Evolutionary conservation across 2,113 vertebrate species (phyloP).

Genomic region (Xenopus tropicalis): UCB_Xtro_10.0 CM004443.2:101345501-101346000

Average conservation of each 20-base stretch:
- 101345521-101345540: too few relatives aligned
- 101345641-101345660: too few relatives aligned
- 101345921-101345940: background rate
- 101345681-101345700: background rate
- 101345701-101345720: background rate
- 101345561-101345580: too few relatives aligned
- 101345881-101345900: background rate
- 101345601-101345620: too few relatives aligned
- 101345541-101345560: too few relatives aligned
- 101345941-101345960: too few relatives aligned
- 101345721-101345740: background rate
- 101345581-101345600: too few relatives aligned
- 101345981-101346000: too few relatives aligned
- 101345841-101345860: background rate
- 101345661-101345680: too few relatives aligned
- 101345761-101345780: background rate
- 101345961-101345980: too few relatives aligned
- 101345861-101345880: background rate
- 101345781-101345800: slow-evolving; percentile 1
- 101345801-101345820: background rate
- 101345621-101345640: too few relatives aligned
- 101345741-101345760: background rate
- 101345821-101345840: background rate
- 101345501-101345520: too few relatives aligned
- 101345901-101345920: background rate